These are phyloP conservation scores for Leptodactylus fallax DNA, from an alignment of 2,797 vertebrate genomes.

Conservation along the genomic window DNA sequence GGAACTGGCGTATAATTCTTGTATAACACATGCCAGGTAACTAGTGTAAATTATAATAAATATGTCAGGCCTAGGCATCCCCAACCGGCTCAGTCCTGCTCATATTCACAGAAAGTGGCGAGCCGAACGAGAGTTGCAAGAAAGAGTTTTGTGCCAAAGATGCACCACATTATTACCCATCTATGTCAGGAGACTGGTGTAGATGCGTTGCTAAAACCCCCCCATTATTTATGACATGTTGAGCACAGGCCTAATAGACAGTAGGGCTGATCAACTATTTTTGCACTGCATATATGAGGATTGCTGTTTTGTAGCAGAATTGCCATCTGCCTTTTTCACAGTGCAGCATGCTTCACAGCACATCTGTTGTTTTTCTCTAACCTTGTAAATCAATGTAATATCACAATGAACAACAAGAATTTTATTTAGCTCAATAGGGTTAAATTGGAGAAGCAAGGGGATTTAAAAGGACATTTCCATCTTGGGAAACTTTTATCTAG, in stretches of 20 bases:
- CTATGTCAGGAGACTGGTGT: too few relatives aligned
- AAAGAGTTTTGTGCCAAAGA: too few relatives aligned
- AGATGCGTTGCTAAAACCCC: too few relatives aligned
- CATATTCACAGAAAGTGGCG: too few relatives aligned
- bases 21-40: too few relatives aligned
- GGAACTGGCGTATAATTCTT: too few relatives aligned
- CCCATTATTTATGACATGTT: not conserved
- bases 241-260: not conserved
- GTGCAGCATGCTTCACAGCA: constrained; percentile 2
- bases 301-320: not conserved
- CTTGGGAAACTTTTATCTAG: not conserved
- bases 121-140: too few relatives aligned
- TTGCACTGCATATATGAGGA: not conserved
- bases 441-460: not conserved
- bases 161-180: too few relatives aligned
- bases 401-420: not conserved
- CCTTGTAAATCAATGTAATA: constrained; percentile 9
- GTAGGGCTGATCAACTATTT: too few relatives aligned
- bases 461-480: not conserved
- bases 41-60: too few relatives aligned
- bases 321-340: constrained; percentile 38
- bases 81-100: too few relatives aligned
- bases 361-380: constrained; percentile 29
- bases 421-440: not conserved
- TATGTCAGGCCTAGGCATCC: too few relatives aligned